phyloP scores from a whole-genome alignment of 2,113 vertebrate genomes.

The Acanthisitta chloris region DNA sequence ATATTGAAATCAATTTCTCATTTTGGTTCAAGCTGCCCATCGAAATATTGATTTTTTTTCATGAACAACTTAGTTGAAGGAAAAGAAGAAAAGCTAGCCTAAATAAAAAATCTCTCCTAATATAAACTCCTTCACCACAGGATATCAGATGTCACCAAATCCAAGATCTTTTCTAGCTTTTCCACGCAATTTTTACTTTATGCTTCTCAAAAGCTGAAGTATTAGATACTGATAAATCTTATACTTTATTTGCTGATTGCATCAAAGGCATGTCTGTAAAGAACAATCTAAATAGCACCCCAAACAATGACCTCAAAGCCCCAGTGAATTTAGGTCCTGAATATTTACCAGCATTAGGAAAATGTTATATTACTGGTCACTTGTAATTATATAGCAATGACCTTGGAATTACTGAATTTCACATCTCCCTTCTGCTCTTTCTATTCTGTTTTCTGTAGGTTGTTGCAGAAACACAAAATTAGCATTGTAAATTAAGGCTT shows the following conservation, averaged over 20 bases:
- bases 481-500: background rate
- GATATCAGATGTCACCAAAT: background rate
- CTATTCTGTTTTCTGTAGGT: background rate
- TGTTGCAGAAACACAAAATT: background rate
- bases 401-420: background rate
- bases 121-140: background rate
- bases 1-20: slow-evolving; percentile 14
- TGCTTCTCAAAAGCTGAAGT: background rate
- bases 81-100: background rate
- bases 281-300: background rate
- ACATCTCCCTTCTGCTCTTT: background rate
- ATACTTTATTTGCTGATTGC: background rate
- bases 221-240: background rate
- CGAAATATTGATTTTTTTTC: background rate
- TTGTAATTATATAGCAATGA: background rate
- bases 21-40: background rate
- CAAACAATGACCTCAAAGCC: background rate
- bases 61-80: background rate
- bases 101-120: background rate
- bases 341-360: background rate
- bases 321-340: background rate
- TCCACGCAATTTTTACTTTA: background rate
- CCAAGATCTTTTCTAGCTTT: background rate
- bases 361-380: background rate
- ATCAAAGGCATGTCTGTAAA: background rate